phyloP scores from a whole-genome alignment of 2,888 invertebrate species.

The Torymus texanus region DNA sequence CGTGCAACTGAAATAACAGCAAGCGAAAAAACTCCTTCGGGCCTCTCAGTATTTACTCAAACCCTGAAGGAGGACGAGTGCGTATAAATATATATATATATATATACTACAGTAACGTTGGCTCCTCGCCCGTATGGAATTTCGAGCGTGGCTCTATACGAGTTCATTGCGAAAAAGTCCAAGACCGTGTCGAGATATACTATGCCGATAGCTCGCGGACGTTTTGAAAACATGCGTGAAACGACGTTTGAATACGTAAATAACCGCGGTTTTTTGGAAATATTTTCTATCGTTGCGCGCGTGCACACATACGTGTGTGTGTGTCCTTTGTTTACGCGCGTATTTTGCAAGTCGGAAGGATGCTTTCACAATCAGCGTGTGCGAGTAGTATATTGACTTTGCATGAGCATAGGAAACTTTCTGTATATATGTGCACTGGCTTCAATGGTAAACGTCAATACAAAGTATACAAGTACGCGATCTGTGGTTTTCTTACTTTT shows the following conservation, averaged over 20 bases:
- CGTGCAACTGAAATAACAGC: too few species aligned
- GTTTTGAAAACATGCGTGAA: conserved; percentile 14
- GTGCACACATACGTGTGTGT: background rate
- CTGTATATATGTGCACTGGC: too few species aligned
- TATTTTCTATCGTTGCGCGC: background rate
- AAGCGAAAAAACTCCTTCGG: background rate
- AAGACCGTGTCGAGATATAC: conserved; percentile 16
- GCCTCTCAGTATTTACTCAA: background rate
- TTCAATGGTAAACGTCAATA: background rate
- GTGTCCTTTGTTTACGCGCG: conserved; percentile 6
- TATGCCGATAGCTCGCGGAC: background rate
- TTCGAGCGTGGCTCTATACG: background rate
- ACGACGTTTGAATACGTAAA: conserved; percentile 40
- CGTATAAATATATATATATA: too few species aligned
- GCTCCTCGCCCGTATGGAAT: conserved; percentile 21
- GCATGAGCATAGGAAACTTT: too few species aligned
- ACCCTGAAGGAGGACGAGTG: background rate
- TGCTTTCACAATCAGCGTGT: background rate
- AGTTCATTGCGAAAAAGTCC: conserved; percentile 25
- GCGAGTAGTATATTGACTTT: too few species aligned
- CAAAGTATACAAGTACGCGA: background rate
- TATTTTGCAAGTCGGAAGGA: conserved; percentile 1
- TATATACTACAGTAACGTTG: too few species aligned
- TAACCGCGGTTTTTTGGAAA: conserved; percentile 4
- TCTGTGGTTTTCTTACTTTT: too few species aligned